Conservation (phyloP, 37 sponge, comb jelly and placozoan genomes). For the Halichondria panicea region DNA sequence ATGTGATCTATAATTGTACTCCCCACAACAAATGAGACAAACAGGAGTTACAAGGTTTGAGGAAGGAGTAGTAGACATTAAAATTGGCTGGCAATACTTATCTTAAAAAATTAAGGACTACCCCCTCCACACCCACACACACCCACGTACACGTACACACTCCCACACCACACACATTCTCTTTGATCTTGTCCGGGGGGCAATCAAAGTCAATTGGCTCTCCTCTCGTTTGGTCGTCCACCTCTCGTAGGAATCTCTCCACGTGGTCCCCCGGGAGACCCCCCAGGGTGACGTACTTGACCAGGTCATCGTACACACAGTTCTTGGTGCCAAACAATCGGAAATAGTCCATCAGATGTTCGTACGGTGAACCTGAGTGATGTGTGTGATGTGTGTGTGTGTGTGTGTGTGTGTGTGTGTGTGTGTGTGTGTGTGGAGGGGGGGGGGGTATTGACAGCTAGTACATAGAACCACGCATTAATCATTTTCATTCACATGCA, state of each 20-base stretch:
- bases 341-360: slow-evolving; percentile 64
- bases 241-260: slow-evolving; percentile 11
- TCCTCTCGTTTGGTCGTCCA: slow-evolving; percentile 10
- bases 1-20: too few relatives aligned
- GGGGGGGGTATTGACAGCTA: not conserved
- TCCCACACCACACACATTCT: too few relatives aligned
- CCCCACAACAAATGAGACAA: not conserved
- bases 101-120: not conserved
- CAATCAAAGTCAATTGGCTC: slow-evolving; percentile 52
- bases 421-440: not conserved
- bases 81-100: not conserved
- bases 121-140: slow-evolving; percentile 13
- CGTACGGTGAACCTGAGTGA: slow-evolving; percentile 31
- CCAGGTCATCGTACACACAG: slow-evolving; percentile 81
- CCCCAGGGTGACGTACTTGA: slow-evolving; percentile 19
- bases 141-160: slow-evolving; percentile 31
- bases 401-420: not conserved
- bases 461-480: too few relatives aligned
- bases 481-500: too few relatives aligned
- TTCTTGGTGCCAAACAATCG: slow-evolving; percentile 61
- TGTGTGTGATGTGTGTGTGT: not conserved
- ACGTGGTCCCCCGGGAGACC: slow-evolving; percentile 29
- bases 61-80: too few relatives aligned
- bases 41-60: not conserved
- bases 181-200: slow-evolving; percentile 11